Evolutionary conservation across 2,113 vertebrate genomes (phyloP).

Genomic region (Ciconia stormi): DNA sequence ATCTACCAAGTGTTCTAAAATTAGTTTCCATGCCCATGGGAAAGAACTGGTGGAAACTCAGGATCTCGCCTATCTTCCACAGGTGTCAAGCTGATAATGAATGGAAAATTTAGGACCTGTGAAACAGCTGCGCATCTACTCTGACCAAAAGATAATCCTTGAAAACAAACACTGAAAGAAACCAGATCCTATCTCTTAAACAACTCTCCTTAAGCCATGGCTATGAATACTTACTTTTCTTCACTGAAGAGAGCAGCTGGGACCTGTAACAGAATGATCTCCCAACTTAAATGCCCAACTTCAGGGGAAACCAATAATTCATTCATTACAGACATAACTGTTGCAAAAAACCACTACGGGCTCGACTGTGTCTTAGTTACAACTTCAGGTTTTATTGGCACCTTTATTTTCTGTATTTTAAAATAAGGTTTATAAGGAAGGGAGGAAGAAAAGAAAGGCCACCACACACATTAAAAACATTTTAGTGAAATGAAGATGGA

Average conservation of each 20-base stretch:
- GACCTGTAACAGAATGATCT: background rate
- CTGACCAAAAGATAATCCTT: conserved; percentile 30
- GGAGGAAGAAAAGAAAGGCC: background rate
- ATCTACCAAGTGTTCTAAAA: conserved; percentile 18
- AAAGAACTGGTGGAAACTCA: conserved; percentile 4
- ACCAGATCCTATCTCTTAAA: conserved; percentile 32
- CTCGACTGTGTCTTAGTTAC: background rate
- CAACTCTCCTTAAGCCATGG: background rate
- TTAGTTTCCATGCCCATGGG: background rate
- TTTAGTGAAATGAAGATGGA: background rate
- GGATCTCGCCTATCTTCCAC: background rate
- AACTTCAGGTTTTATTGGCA: background rate
- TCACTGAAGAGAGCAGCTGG: background rate
- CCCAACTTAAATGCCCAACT: background rate
- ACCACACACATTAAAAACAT: background rate
- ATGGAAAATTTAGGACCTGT: conserved; percentile 54
- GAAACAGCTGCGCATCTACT: background rate
- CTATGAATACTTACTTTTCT: background rate
- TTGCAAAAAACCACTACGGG: background rate
- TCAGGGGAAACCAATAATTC: background rate
- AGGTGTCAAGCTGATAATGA: conserved; percentile 51
- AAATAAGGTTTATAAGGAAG: background rate
- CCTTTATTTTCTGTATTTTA: background rate
- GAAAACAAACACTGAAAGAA: conserved; percentile 51
- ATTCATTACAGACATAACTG: background rate